Base-by-base conservation (phyloP, 2,797 vertebrate species). In the Bufotes viridis region DNA sequence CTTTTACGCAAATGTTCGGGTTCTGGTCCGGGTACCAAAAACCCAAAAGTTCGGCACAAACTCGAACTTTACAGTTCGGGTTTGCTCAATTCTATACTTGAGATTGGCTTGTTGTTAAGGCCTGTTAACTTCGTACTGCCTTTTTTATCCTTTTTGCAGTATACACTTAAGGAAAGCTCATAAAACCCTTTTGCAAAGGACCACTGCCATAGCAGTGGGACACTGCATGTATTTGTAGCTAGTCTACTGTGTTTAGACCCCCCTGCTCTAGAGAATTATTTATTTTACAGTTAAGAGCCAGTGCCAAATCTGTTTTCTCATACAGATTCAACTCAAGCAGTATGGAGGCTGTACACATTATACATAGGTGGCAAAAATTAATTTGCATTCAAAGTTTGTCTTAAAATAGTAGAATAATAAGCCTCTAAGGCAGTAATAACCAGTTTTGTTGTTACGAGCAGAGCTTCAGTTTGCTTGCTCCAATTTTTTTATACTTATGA, bases 351-450 rank as follows among this genome's bases (percentile, higher is more conserved):
- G 74, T 26, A 49, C 29, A 65, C 18, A 65, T n/a, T 81, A 20
- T 80, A 60, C 78, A 61, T 63, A 81, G 60, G 79, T n/a, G 49
- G 34, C 79, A 81, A 61, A 61, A 81, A 81, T 81, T 7, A 65
- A 34, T 65, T 65, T 49, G 8, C 58, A 65, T 81, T 34, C 29
- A 81, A 22, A 65, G 22, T 65, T 81, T 81, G 9, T 51, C 49
- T 60, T 81, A 81, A 81, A 81, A 65, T 81, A 65, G 65, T 60
- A 81, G 14, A 49, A 81, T 60, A 65, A 81, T 81, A 49, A 81
- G 34, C 20, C 29, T 49, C 5, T 49, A 34, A 51, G 79, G 42
- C 80, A 17, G 26, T 22, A 49, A 81, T 63, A 24, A 24, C 34
- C 80, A 7, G 22, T 65, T 61, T 60, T 15, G 78, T 65, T 86